Evolutionary conservation across 2,797 vertebrate species (phyloP).

Genomic region (Danio choprae): DNA sequence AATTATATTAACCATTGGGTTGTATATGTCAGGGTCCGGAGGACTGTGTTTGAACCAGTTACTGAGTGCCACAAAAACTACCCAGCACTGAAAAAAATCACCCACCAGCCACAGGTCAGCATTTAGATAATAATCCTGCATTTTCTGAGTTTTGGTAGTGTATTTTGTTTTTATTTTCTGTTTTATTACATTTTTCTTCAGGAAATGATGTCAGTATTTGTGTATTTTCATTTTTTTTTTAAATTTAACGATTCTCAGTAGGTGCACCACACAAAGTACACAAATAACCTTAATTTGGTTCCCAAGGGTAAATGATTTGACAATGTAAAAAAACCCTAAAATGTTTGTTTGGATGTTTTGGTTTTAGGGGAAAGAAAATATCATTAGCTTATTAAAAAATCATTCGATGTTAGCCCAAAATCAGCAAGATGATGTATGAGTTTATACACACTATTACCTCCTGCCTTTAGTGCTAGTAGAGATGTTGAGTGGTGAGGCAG

Average conservation of each 20-base stretch:
- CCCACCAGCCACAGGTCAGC: no score
- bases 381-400: background rate
- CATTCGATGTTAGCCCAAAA: background rate
- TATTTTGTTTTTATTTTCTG: no score
- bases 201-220: no score
- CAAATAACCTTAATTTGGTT: background rate
- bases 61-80: no score
- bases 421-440: background rate
- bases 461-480: conserved; percentile 25
- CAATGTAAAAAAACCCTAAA: background rate
- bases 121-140: no score
- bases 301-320: background rate
- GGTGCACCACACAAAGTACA: background rate
- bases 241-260: no score
- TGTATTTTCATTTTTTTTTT: background rate
- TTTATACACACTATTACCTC: background rate
- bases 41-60: no score
- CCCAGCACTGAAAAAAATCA: no score
- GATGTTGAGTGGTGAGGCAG: conserved; percentile 29
- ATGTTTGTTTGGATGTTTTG: background rate
- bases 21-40: no score
- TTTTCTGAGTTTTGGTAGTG: no score
- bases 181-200: no score
- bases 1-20: no score
- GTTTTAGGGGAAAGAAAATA: background rate